A percentile compares a stretch with the other conserved stretches of the same genome.
Conservation (phyloP, 2,113 vertebrate genomes). For the Lagopus muta region DNA sequence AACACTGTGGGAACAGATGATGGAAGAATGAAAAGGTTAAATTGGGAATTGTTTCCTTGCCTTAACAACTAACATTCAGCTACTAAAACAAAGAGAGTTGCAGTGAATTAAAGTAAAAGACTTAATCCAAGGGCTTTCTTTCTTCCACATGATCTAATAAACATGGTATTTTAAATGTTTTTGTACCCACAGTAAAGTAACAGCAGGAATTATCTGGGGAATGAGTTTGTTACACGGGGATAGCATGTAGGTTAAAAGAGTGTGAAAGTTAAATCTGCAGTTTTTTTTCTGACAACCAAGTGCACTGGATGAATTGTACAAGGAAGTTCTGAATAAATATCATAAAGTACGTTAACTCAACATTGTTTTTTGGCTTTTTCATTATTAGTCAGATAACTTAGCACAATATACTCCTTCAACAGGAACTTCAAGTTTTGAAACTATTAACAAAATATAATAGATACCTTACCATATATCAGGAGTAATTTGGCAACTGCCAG, state of each 20-base stretch:
- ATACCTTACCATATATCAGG: slow-evolving; percentile 52
- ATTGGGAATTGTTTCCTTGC: neutral
- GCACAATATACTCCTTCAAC: slow-evolving; percentile 27
- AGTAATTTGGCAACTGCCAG: slow-evolving; percentile 63
- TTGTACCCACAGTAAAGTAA: neutral
- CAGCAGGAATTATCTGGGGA: neutral
- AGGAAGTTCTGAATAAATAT: neutral
- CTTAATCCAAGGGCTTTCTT: neutral
- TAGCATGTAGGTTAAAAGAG: neutral
- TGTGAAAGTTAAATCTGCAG: neutral
- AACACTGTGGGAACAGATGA: neutral
- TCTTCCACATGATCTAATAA: neutral
- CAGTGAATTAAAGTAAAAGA: neutral
- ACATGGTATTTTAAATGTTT: neutral
- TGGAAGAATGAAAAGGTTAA: neutral
- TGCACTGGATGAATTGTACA: neutral
- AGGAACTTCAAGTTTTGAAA: slow-evolving; percentile 68
- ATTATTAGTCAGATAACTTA: slow-evolving; percentile 33
- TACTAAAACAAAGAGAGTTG: neutral
- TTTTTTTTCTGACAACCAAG: neutral
- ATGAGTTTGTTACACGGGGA: neutral
- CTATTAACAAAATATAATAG: slow-evolving; percentile 69
- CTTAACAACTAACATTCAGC: neutral
- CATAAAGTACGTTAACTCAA: neutral
- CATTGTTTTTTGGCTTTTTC: neutral